Percentiles rank a stretch among this genome's conserved stretches.
phyloP scores from a whole-genome alignment of 2,888 invertebrate species.

The Ischnura elegans region DNA sequence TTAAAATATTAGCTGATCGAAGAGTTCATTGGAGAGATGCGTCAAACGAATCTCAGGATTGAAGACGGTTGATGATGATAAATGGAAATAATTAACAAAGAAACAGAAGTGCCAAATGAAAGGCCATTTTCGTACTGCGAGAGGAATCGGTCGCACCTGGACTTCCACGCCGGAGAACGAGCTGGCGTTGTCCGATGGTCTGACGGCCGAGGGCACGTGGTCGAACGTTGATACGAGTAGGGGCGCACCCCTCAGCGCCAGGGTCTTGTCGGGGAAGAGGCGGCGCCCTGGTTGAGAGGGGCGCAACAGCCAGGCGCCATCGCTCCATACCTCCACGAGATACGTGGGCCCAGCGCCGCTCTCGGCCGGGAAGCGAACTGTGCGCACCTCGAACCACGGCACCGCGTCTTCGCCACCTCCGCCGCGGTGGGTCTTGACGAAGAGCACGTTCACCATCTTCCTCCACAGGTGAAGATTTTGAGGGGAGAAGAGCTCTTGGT shows the following conservation, averaged over 20 bases:
- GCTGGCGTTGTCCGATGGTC: background rate
- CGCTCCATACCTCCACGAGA: constrained; percentile 31
- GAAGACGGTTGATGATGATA: too few species aligned
- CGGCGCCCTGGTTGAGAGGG: background rate
- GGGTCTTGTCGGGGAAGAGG: constrained; percentile 77
- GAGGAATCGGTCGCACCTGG: constrained; percentile 79
- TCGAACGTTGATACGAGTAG: constrained; percentile 84
- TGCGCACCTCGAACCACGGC: constrained; percentile 85
- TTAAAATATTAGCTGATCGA: too few species aligned
- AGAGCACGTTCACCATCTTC: constrained; percentile 86
- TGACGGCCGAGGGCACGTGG: constrained; percentile 84
- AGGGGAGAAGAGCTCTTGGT: constrained; percentile 83
- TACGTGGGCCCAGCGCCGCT: constrained; percentile 77
- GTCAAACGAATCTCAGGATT: too few species aligned
- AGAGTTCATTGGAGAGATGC: too few species aligned
- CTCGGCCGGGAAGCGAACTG: constrained; percentile 87
- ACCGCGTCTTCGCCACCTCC: constrained; percentile 75
- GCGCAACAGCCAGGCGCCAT: background rate
- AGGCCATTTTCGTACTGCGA: background rate
- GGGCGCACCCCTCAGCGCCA: constrained; percentile 80
- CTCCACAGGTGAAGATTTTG: constrained; percentile 88
- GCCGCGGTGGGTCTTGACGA: constrained; percentile 81
- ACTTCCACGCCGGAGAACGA: constrained; percentile 82
- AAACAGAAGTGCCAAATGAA: background rate
- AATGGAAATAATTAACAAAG: too few species aligned